Evolutionary conservation across 2,888 invertebrate genomes (phyloP), one percentile per base, ranked within the genome.

Genomic region (Hofmannophila pseudospretella): DNA sequence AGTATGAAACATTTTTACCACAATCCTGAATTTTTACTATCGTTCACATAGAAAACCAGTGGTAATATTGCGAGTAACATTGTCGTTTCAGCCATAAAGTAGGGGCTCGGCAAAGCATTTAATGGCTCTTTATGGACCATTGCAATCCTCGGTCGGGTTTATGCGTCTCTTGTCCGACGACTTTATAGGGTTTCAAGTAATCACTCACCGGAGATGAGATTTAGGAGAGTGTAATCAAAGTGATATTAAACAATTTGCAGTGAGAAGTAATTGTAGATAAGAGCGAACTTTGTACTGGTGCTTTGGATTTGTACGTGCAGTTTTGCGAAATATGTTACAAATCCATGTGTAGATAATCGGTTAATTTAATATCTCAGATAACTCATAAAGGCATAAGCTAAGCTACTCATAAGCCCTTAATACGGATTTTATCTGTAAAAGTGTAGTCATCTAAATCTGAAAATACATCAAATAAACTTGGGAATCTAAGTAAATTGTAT

Each of bases 51-150:
- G 16, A 16, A n/a, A 8, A 23, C 23, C 2, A 23, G 7, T 8
- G 7, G 23, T 23, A 23, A 61, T 47, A 51, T 49, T 51, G 51
- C 47, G 49, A 51, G 45, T 54, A 67, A 80, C 80, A 77, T 66
- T 79, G 80, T 81, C 67, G 69, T 65, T 58, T 48, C 46, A 53
- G 54, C 63, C 58, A 55, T 77, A 67, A 71, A 75, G 56, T 62
- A 59, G 57, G 66, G 62, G 13, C 58, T 58, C 64, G 66, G 65
- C 68, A 66, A 71, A 70, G 59, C 69, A 67, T 75, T 76, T 77
- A 78, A 78, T 69, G 67, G 60, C 64, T 48, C 67, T 80, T 81
- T 79, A 81, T 74, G 68, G 67, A 55, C 74, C 66, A 70, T 77
- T 68, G 63, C 68, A 57, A 69, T 64, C 65, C 67, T 51, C 58